Evolutionary conservation across 2,113 vertebrate genomes (phyloP), one percentile per base, ranked within the genome.

Genomic region (Pavo muticus): DNA sequence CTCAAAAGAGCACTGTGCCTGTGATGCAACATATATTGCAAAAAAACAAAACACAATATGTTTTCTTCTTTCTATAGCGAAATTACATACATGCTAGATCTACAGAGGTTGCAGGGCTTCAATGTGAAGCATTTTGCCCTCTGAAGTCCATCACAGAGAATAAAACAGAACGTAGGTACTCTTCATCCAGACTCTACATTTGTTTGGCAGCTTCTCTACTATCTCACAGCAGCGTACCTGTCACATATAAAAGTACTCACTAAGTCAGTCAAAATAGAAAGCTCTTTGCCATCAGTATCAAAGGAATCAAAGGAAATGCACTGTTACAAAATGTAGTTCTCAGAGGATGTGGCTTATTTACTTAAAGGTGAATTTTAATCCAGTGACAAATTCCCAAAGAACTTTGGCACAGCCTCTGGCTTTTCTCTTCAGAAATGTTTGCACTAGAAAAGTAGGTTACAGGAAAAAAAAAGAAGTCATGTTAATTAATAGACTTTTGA

Each of bases 361-460:
- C 35, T 65, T 71, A 90, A 81, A 96, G 76, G 92, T 94, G 73
- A 95, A 93, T 94, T 95, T 96, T 93, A 96, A 95, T 96, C 37
- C 70, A 75, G 57, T 75, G 79, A 54, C 76, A 73, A 93, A 81
- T 81, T 94, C 65, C 65, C 70, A 68, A 81, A 93, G 83, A 96
- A 75, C 47, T 81, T 54, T 81, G 65, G 86, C 72, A 90, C 61
- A 84, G 47, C 40, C 68, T 94, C 54, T 56, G 85, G 82, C 73
- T 93, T 69, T 57, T 73, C 25, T 81, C 39, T 88, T 91, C 60
- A 59, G 88, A 92, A 91, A 74, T 37, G 23, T 84, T 95, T 94
- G 91, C 47, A 64, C 39, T 84, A 64, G 57, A 92, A 94, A 96
- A 93, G 20, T 75, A 93, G 91, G 65, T 92, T 95, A 92, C 35